A percentile compares a stretch with the other conserved stretches of the same genome.
These are phyloP conservation scores for Tanaodytes sp. DNA, from an alignment of 2,888 invertebrate genomes.

Conservation along the genomic window DNA sequence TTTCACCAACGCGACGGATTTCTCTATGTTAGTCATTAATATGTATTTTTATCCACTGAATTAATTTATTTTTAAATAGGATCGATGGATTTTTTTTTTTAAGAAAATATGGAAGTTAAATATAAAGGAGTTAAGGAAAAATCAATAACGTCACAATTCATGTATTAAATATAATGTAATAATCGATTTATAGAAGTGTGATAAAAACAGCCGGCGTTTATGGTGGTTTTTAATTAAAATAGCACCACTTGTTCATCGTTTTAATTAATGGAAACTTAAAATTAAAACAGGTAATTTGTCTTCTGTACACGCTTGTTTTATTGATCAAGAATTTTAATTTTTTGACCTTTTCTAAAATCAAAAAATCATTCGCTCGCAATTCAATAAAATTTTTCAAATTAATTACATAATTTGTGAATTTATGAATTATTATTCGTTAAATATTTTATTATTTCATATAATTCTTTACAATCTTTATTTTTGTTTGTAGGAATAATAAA, in stretches of 20 bases:
- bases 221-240: conserved; percentile 11
- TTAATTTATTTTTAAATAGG: conserved; percentile 40
- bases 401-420: too few relatives aligned
- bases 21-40: too few relatives aligned
- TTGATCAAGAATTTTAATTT: too few relatives aligned
- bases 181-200: conserved; percentile 6
- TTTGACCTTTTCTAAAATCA: too few relatives aligned
- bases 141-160: conserved; percentile 38
- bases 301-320: too few relatives aligned
- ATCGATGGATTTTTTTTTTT: conserved; percentile 28
- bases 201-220: conserved; percentile 11
- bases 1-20: too few relatives aligned
- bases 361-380: too few relatives aligned
- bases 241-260: background rate
- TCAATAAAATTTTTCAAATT: too few relatives aligned
- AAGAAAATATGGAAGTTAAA: conserved; percentile 28
- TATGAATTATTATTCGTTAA: too few relatives aligned
- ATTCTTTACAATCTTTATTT: too few relatives aligned
- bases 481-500: too few relatives aligned
- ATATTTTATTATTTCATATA: too few relatives aligned
- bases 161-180: conserved; percentile 31
- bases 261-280: background rate
- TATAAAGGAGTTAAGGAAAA: conserved; percentile 23
- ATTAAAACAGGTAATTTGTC: conserved; percentile 2
- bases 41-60: conserved; percentile 28